Evolutionary conservation across 64 coral and sea anemone species (phyloP).

Genomic region (Pocillopora verrucosa): DNA sequence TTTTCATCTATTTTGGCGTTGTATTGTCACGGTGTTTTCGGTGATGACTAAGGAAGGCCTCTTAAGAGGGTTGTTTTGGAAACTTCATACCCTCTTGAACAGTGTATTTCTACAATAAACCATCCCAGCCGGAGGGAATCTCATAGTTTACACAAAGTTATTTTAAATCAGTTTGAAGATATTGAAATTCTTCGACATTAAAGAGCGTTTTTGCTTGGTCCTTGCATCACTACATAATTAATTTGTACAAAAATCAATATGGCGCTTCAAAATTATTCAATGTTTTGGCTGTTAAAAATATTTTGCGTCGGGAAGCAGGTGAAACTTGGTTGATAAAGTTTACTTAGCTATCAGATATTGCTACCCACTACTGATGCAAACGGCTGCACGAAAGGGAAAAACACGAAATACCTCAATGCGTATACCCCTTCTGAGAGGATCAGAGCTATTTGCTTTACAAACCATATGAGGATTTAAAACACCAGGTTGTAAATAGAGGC

Average conservation of each 20-base stretch:
- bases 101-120: conserved; percentile 7
- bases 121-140: not conserved
- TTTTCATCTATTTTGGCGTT: not conserved
- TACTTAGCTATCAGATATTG: too few relatives aligned
- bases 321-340: not conserved
- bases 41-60: not conserved
- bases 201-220: not conserved
- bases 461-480: conserved; percentile 1
- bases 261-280: not conserved
- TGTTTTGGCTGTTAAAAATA: not conserved
- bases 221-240: not conserved
- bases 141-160: not conserved
- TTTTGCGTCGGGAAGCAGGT: not conserved
- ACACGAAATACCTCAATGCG: too few relatives aligned
- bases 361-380: too few relatives aligned
- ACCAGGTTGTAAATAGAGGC: not conserved
- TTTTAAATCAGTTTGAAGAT: not conserved
- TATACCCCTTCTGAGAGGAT: not conserved
- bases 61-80: conserved; percentile 14
- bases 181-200: not conserved
- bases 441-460: not conserved
- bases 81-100: not conserved
- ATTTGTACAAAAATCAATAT: not conserved
- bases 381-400: too few relatives aligned
- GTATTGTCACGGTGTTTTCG: not conserved